Percentiles rank a stretch among this genome's conserved stretches.
Conservation (phyloP, 1,140 invertebrate species). For the Bombus waltoni region DNA sequence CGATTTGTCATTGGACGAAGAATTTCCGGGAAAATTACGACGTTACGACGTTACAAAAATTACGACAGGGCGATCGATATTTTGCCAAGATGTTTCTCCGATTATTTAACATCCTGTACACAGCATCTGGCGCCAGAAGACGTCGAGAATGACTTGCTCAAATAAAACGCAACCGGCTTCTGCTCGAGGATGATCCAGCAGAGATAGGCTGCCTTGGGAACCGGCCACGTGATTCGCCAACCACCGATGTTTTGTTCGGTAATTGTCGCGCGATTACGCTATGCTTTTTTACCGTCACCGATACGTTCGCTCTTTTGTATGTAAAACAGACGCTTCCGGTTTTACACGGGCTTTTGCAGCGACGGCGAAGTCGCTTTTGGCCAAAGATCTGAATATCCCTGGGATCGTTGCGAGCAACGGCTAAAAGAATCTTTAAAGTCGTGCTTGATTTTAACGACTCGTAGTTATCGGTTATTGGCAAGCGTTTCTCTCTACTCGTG, state of each 20-base stretch:
- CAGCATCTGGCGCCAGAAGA: constrained; percentile 30
- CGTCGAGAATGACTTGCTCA: constrained; percentile 25
- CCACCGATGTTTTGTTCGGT: constrained; percentile 33
- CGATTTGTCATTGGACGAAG: not conserved
- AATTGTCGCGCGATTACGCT: constrained; percentile 20
- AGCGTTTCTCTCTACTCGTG: no score
- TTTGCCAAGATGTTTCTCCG: not conserved
- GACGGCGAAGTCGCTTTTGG: not conserved
- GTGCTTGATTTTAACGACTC: not conserved
- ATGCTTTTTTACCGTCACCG: not conserved
- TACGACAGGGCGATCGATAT: not conserved
- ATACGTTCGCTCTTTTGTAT: not conserved
- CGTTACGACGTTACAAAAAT: not conserved
- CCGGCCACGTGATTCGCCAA: not conserved
- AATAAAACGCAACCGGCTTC: constrained; percentile 6
- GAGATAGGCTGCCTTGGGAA: constrained; percentile 18
- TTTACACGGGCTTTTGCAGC: not conserved
- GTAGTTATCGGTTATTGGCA: not conserved
- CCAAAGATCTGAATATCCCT: not conserved
- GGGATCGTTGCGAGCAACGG: not conserved
- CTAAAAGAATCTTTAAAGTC: not conserved
- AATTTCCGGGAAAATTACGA: not conserved
- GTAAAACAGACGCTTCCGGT: constrained; percentile 20
- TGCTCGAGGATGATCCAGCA: not conserved
- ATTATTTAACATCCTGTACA: not conserved